Percentiles rank a stretch among this genome's conserved stretches.
Conservation (phyloP, 2,888 invertebrate genomes). For the Piscicola geometra region DNA sequence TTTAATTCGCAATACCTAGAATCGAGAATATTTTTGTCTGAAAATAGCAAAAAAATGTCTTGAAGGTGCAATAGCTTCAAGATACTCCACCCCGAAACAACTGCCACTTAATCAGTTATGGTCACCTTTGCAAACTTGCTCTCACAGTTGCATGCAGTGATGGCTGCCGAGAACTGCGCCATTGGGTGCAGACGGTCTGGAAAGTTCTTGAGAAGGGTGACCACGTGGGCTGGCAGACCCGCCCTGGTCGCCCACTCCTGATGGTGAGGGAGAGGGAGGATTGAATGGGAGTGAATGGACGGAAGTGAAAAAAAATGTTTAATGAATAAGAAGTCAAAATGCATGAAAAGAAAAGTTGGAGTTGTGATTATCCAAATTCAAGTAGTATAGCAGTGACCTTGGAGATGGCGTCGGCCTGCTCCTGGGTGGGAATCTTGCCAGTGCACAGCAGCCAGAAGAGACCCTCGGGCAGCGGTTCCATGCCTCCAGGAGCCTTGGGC, state of each 20-base stretch:
- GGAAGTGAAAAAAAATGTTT: neutral
- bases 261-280: too few relatives aligned
- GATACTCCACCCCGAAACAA: too few relatives aligned
- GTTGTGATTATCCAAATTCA: too few relatives aligned
- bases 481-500: slow-evolving; percentile 71
- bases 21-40: too few relatives aligned
- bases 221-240: slow-evolving; percentile 86
- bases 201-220: slow-evolving; percentile 83
- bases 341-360: neutral
- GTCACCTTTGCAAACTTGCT: slow-evolving; percentile 77
- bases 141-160: slow-evolving; percentile 85
- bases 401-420: slow-evolving; percentile 63
- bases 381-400: too few relatives aligned
- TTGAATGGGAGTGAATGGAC: too few relatives aligned
- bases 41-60: too few relatives aligned
- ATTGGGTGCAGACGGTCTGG: slow-evolving; percentile 85
- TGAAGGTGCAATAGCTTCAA: too few relatives aligned
- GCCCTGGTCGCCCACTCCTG: slow-evolving; percentile 81
- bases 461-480: slow-evolving; percentile 83
- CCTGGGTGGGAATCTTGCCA: slow-evolving; percentile 77
- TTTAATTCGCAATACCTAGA: too few relatives aligned
- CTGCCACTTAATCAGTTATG: too few relatives aligned
- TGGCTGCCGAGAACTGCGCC: slow-evolving; percentile 86
- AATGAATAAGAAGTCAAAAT: too few relatives aligned
- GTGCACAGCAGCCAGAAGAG: slow-evolving; percentile 88